phyloP scores from a whole-genome alignment of 1,140 invertebrate genomes.

The Calycopis cecrops region DNA sequence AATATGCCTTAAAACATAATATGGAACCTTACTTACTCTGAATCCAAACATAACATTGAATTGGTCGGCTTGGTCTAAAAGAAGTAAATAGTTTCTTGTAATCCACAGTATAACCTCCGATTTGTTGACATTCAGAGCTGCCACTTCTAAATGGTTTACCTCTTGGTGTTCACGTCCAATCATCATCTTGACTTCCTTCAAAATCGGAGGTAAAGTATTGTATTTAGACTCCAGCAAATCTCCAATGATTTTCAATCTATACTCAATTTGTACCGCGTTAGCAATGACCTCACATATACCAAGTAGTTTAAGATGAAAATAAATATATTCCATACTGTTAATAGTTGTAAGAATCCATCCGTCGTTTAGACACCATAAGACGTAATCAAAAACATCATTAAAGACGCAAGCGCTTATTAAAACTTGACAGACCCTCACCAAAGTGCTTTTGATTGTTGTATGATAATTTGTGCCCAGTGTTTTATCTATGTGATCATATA shows the following conservation, averaged over 20 bases:
- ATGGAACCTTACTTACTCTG: slow-evolving; percentile 1
- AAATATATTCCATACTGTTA: not conserved
- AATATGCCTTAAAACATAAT: no score
- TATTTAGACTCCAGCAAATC: not conserved
- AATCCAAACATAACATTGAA: not conserved
- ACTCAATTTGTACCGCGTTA: not conserved
- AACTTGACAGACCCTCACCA: not conserved
- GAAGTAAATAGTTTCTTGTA: not conserved
- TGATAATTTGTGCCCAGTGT: not conserved
- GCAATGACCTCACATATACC: not conserved
- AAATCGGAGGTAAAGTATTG: not conserved
- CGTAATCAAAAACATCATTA: not conserved
- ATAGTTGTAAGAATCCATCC: not conserved
- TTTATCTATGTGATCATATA: not conserved
- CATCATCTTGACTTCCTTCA: no score
- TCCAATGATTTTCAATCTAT: not conserved
- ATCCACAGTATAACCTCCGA: not conserved
- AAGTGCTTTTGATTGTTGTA: not conserved
- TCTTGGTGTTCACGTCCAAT: no score
- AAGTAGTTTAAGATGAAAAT: not conserved
- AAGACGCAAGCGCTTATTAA: not conserved
- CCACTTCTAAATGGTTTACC: not conserved
- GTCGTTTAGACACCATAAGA: not conserved
- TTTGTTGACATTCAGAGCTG: not conserved
- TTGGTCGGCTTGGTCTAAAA: not conserved